Evolutionary conservation across 37 sponge, comb jelly and placozoan genomes (phyloP).

Genomic region (Diacarnus erythraeanus): DNA sequence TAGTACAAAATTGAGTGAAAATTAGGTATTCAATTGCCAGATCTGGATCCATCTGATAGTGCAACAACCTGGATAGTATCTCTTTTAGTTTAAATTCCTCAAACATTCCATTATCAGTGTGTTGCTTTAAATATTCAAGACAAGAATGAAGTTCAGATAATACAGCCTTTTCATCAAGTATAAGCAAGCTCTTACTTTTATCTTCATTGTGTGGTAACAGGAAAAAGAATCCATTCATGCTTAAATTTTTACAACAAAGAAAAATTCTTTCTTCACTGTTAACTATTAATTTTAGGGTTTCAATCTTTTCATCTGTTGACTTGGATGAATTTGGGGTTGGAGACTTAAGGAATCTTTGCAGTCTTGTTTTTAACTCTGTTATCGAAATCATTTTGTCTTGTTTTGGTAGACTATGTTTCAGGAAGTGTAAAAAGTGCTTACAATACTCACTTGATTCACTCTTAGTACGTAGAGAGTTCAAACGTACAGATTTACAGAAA

Average conservation of each 20-base stretch:
- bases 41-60: neutral
- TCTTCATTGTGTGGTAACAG: neutral
- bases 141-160: neutral
- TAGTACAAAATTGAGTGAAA: neutral
- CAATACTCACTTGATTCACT: neutral
- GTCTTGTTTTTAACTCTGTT: neutral
- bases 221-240: neutral
- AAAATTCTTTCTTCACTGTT: too few relatives aligned
- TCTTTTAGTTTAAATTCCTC: neutral
- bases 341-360: too few relatives aligned
- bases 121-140: neutral
- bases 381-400: neutral
- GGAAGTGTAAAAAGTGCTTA: neutral
- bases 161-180: neutral
- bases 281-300: too few relatives aligned
- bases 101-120: neutral
- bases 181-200: neutral
- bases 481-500: neutral
- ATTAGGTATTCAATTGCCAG: neutral
- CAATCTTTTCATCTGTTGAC: too few relatives aligned
- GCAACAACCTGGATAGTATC: neutral
- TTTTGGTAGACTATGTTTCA: neutral
- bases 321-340: too few relatives aligned
- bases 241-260: neutral
- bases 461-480: neutral